Percentiles rank a stretch among this genome's conserved stretches.
phyloP scores from a whole-genome alignment of 2,797 vertebrate species.

The Phrynocephalus guinanensis region DNA sequence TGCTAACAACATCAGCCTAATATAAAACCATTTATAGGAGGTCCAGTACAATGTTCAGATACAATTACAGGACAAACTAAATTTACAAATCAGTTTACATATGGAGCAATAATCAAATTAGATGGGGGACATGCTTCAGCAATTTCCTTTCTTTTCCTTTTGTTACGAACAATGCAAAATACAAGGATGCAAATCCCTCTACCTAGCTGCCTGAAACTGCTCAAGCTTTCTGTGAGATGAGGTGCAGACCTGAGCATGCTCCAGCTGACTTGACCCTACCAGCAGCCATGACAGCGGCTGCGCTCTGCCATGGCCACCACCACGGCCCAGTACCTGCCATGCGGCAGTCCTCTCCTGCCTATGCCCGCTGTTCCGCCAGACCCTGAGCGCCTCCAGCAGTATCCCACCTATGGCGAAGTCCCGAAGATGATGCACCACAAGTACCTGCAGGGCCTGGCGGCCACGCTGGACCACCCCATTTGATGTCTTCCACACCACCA shows the following conservation, averaged over 20 bases:
- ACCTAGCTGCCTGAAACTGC: no score
- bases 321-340: constrained; percentile 69
- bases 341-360: constrained; percentile 94
- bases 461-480: constrained; percentile 94
- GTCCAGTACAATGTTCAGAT: no score
- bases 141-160: no score
- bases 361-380: constrained; percentile 78
- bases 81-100: no score
- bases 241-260: constrained; percentile 57
- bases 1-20: no score
- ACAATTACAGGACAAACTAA: no score
- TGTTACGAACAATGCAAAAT: no score
- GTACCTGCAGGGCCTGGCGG: constrained; percentile 92
- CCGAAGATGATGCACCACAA: constrained; percentile 99
- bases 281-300: not conserved
- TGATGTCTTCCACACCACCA: constrained; percentile 92
- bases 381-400: constrained; percentile 93
- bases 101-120: no score
- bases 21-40: no score
- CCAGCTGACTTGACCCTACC: constrained; percentile 31
- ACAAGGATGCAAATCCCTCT: no score
- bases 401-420: constrained; percentile 96
- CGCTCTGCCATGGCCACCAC: constrained; percentile 10
- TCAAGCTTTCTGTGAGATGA: constrained; percentile 74
- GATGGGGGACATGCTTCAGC: no score